Evolutionary conservation across 2,888 invertebrate species (phyloP).

Genomic region (Ophonus ardosiacus): DNA sequence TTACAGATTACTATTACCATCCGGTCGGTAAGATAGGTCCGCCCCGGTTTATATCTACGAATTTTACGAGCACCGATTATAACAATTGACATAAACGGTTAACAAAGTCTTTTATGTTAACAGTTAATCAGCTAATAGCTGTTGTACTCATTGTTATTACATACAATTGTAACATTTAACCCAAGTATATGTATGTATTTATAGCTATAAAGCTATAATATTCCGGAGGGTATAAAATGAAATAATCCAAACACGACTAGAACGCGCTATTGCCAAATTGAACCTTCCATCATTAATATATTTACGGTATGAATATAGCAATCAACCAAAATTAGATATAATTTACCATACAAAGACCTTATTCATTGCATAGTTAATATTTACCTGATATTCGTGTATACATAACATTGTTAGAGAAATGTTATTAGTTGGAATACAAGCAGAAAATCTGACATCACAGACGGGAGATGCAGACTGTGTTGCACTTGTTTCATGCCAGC

Average conservation of each 20-base stretch:
- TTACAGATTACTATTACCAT: no score
- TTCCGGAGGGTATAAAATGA: not conserved
- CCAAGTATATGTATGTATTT: not conserved
- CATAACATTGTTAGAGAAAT: constrained; percentile 31
- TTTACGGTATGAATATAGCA: not conserved
- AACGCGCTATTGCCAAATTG: not conserved
- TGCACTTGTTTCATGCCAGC: constrained; percentile 18
- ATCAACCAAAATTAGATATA: constrained; percentile 9
- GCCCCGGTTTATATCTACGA: no score
- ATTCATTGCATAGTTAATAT: not conserved
- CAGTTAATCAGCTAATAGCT: not conserved
- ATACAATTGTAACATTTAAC: not conserved
- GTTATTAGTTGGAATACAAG: constrained; percentile 10
- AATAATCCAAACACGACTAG: not conserved
- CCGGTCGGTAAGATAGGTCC: no score
- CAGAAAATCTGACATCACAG: constrained; percentile 7
- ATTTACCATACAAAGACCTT: constrained; percentile 12
- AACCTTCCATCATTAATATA: not conserved
- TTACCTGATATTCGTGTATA: constrained; percentile 10
- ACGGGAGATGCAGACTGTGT: not conserved
- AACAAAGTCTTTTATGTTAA: no score
- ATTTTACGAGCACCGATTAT: no score
- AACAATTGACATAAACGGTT: no score
- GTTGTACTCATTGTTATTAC: not conserved
- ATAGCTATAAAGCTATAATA: not conserved